Evolutionary conservation across 1,140 invertebrate genomes (phyloP), one percentile per base, ranked within the genome.

Genomic region (Cydia fagiglandana): DNA sequence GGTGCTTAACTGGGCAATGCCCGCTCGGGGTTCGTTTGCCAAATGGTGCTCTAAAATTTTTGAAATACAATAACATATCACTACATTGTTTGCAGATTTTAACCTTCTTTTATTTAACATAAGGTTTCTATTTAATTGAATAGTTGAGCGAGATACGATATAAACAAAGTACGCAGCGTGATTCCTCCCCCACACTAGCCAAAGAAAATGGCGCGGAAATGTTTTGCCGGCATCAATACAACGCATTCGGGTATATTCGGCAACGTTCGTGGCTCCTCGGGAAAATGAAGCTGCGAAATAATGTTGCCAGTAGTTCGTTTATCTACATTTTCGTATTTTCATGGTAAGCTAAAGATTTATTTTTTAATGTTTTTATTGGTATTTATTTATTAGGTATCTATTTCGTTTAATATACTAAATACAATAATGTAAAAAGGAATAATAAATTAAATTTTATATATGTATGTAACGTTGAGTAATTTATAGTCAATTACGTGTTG

Each of bases 121-220:
- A 61, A 1, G 56, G 56, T 61, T 61, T 61, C 7, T 61, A 17
- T 61, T 61, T 61, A 3, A 24, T 12, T n/a, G 17, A 9, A 10
- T 24, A 61, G 7, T 9, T 17, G 7, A 61, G 20, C 2, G 56
- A 20, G 20, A 61, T 61, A 24, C 20, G 56, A 61, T 20, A 24
- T 24, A 17, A 2, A 24, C 9, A 61, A 61, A 24, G 56, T 61
- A 61, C 9, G 56, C 56, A 61, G 20, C 2, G 9, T 10, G n/a
- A 61, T 17, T 80, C 76, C 77, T 78, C 79, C 74, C 77, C 82
- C 74, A 53, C 74, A 77, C 53, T 73, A 68, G 81, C 82, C 79
- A 83, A 79, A 76, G 84, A 90, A 90, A 91, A 89, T 91, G 84
- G 88, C 87, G 88, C 87, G 88, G 84, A 86, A 90, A 82, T 79